These are phyloP conservation scores for Elegia similella DNA, from an alignment of 2,888 invertebrate species.

Conservation along the genomic window DNA sequence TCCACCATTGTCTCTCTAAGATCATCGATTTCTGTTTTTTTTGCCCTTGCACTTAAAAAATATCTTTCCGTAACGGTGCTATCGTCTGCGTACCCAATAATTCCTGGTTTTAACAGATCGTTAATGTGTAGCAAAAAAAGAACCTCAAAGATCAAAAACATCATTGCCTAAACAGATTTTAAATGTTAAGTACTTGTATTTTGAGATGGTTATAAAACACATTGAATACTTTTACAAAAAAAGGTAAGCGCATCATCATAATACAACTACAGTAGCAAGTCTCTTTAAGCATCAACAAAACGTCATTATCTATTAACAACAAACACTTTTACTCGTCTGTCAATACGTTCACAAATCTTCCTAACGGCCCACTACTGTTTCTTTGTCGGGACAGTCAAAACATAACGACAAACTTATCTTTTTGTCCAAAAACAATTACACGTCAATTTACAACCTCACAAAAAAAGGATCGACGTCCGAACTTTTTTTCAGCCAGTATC, in stretches of 20 bases:
- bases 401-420: constrained; percentile 43
- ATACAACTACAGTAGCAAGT: background rate
- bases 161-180: no score
- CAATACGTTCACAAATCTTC: constrained; percentile 37
- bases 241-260: background rate
- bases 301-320: constrained; percentile 12
- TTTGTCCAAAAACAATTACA: constrained; percentile 61
- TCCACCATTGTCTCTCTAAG: no score
- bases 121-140: no score
- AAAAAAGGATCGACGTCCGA: constrained; percentile 42
- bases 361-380: constrained; percentile 36
- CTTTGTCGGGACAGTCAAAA: constrained; percentile 51
- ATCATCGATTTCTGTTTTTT: no score
- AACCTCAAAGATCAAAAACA: no score
- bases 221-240: background rate
- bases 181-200: no score
- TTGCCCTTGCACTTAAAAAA: no score
- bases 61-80: no score
- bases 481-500: constrained; percentile 4
- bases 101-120: no score
- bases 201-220: background rate
- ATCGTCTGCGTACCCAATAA: no score
- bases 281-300: constrained; percentile 5
- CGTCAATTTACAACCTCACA: constrained; percentile 50
- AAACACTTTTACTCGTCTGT: constrained; percentile 17